phyloP scores from a whole-genome alignment of 2,888 invertebrate genomes.

The Papilio gigon region DNA sequence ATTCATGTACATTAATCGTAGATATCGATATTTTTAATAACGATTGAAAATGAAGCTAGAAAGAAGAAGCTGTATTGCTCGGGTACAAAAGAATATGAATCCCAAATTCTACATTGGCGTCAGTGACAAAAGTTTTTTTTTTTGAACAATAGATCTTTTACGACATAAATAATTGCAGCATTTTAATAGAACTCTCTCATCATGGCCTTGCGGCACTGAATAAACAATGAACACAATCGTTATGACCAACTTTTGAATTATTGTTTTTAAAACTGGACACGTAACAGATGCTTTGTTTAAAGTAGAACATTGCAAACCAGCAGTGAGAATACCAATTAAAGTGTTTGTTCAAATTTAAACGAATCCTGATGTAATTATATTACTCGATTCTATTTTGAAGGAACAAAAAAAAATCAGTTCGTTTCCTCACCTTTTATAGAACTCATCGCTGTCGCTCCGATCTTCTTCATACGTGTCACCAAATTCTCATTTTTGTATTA shows the following conservation, averaged over 20 bases:
- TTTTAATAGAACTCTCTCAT: constrained; percentile 36
- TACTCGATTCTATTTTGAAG: background rate
- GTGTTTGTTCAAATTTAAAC: background rate
- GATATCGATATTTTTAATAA: background rate
- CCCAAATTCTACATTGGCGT: constrained; percentile 32
- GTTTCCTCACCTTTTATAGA: constrained; percentile 40
- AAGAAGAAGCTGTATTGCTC: constrained; percentile 19
- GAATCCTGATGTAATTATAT: background rate
- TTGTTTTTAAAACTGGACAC: constrained; percentile 29
- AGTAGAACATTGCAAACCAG: constrained; percentile 11
- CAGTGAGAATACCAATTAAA: constrained; percentile 16
- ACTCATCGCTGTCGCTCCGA: constrained; percentile 34
- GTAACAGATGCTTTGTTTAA: constrained; percentile 17
- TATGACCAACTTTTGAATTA: constrained; percentile 28
- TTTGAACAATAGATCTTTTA: constrained; percentile 39
- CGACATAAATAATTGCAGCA: constrained; percentile 39
- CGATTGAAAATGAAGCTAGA: background rate
- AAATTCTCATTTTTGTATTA: constrained; percentile 36
- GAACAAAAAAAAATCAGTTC: background rate
- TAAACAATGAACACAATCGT: constrained; percentile 36
- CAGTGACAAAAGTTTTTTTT: constrained; percentile 35
- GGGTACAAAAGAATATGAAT: constrained; percentile 23
- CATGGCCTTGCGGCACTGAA: constrained; percentile 32
- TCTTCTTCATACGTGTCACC: constrained; percentile 31
- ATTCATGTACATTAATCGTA: background rate